These are phyloP conservation scores for Odontomyia ornata DNA, from an alignment of 2,888 invertebrate species.

Conservation along the genomic window DNA sequence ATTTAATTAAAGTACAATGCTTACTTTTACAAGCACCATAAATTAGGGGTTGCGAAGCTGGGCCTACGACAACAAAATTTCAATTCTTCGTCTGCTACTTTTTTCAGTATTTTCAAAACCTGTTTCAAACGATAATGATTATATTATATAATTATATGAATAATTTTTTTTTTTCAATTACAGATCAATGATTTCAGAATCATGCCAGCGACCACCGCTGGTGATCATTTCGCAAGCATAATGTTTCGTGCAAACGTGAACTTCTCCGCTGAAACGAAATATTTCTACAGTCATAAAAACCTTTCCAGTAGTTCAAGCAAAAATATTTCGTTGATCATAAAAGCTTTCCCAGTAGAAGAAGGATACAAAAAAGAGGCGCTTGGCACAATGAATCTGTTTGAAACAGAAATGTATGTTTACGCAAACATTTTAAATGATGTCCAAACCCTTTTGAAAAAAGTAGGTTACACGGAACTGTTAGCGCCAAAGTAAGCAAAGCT, in stretches of 20 bases:
- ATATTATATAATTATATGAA: too few species aligned
- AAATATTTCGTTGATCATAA: neutral
- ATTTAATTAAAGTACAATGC: too few species aligned
- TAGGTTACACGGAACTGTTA: neutral
- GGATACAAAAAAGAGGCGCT: constrained; percentile 21
- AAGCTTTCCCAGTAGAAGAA: constrained; percentile 11
- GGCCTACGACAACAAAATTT: too few species aligned
- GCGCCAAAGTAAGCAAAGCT: constrained; percentile 9
- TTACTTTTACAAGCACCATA: too few species aligned
- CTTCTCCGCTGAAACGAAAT: neutral
- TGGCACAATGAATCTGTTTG: neutral
- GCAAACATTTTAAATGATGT: neutral
- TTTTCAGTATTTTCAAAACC: too few species aligned
- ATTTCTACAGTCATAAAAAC: too few species aligned
- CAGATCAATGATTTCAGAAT: constrained; percentile 20
- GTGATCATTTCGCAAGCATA: constrained; percentile 33
- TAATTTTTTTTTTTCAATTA: too few species aligned
- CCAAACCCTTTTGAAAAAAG: constrained; percentile 1
- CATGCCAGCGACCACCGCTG: neutral
- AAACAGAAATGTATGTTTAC: constrained; percentile 8
- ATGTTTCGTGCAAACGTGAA: constrained; percentile 4
- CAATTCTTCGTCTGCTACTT: too few species aligned
- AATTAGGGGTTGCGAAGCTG: too few species aligned
- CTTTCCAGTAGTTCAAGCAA: neutral
- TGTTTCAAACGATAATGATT: too few species aligned